These are phyloP conservation scores for Caenorhabditis sinica DNA, from an alignment of 2,888 invertebrate species.

Conservation along the genomic window DNA sequence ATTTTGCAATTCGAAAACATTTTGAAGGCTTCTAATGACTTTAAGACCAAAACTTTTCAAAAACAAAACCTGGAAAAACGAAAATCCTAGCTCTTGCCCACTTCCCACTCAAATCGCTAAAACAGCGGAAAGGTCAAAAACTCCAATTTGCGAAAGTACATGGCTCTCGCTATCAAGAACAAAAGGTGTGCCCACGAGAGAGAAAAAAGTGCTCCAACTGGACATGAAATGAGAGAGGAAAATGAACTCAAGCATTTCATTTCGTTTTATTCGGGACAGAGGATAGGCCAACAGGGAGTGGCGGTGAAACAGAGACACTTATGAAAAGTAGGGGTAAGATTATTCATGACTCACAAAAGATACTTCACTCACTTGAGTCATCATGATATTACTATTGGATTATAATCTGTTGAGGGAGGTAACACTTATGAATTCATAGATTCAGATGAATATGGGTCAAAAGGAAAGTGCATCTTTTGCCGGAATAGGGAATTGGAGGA, in stretches of 20 bases:
- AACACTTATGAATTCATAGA: neutral
- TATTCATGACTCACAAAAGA: slow-evolving; percentile 25
- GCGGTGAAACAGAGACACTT: slow-evolving; percentile 18
- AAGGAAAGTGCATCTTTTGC: slow-evolving; percentile 8
- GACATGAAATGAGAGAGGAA: slow-evolving; percentile 13
- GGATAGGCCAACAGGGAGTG: neutral
- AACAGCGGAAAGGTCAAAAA: neutral
- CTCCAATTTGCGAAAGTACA: neutral
- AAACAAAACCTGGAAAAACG: neutral
- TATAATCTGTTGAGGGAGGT: neutral
- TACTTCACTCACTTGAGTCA: slow-evolving; percentile 1
- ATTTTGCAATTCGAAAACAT: too few relatives aligned
- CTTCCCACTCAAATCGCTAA: too few relatives aligned
- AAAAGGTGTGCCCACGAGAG: slow-evolving; percentile 16
- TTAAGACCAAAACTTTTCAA: neutral
- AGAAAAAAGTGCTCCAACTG: neutral
- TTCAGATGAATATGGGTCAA: slow-evolving; percentile 39
- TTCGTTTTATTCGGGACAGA: neutral
- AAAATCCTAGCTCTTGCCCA: too few relatives aligned
- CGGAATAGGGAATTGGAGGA: neutral
- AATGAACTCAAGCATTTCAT: slow-evolving; percentile 33
- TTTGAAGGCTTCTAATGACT: too few relatives aligned
- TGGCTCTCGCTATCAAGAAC: slow-evolving; percentile 24
- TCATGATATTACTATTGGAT: slow-evolving; percentile 12
- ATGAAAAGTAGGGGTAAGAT: slow-evolving; percentile 32